phyloP scores from a whole-genome alignment of 2,797 vertebrate species.

The Harpagifer antarcticus region DNA sequence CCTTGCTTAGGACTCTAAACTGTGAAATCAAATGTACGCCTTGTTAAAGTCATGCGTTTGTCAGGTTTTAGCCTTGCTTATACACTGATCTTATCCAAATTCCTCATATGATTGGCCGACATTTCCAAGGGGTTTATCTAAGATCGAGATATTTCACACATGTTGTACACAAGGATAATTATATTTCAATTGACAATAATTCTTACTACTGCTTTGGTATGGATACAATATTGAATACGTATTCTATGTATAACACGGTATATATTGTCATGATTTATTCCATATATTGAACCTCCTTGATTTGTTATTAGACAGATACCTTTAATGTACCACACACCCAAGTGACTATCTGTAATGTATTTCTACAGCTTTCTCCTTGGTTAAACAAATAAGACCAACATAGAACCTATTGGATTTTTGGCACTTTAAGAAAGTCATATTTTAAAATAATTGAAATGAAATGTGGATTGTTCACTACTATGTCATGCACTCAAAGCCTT shows the following conservation, averaged over 20 bases:
- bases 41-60: background rate
- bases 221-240: background rate
- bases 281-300: background rate
- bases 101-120: background rate
- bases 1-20: background rate
- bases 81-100: background rate
- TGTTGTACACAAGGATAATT: background rate
- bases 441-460: too few relatives aligned
- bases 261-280: background rate
- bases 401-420: background rate
- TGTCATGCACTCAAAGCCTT: background rate
- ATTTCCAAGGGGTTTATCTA: background rate
- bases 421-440: too few relatives aligned
- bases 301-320: background rate
- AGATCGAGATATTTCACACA: background rate
- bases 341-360: background rate
- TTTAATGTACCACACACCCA: background rate
- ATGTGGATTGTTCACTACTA: too few relatives aligned
- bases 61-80: background rate
- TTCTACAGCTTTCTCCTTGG: background rate
- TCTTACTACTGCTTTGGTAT: background rate
- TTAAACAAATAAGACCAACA: background rate
- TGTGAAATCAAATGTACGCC: accelerated
- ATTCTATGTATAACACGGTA: background rate
- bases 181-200: background rate